Evolutionary conservation across 2,888 invertebrate genomes (phyloP), one percentile per base, ranked within the genome.

Genomic region (Aphodius sticticus): DNA sequence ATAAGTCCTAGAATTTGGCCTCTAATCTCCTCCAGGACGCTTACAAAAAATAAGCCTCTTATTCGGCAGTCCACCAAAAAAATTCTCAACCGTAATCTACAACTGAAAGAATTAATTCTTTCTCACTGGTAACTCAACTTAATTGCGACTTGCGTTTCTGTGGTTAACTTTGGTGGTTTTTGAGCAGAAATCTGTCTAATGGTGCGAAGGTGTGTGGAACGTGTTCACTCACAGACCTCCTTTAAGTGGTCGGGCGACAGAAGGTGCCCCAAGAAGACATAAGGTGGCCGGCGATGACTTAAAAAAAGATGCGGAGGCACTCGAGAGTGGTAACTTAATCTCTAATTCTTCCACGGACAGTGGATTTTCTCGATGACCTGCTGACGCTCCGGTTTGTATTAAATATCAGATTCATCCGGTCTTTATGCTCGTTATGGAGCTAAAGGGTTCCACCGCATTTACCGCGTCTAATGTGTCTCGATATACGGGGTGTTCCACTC

Each of bases 401-500:
- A 53, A 53, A 53, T 53, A 53, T 53, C 53, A 53, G 53, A 53
- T 53, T 53, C 53, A 53, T 53, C 53, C 53, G 53, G 53, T 53
- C 53, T 53, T 53, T 53, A 53, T 1, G 53, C 53, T 53, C 53
- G 53, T 53, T 53, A 53, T 53, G 53, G 53, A 9, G 12, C 53
- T 53, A 53, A 53, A 53, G 53, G 53, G 53, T 53, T 53, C 12
- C 12, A 12, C 26, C 26, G 26, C 26, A 26, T 26, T 26, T 26
- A 26, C 26, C 26, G 26, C 3, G 26, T 26, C 26, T 26, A 26
- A 26, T 26, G 26, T 26, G 26, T 26, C 26, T 26, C 26, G 26
- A 3, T 26, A 26, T 26, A 26, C 3, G 3, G 26, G 26, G 26
- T 26, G 26, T 26, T 26, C 26, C 26, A 26, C 26, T 26, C 2